Evolutionary conservation across 2,113 vertebrate genomes (phyloP), one percentile per base, ranked within the genome.

Genomic region (Coturnix japonica): DNA sequence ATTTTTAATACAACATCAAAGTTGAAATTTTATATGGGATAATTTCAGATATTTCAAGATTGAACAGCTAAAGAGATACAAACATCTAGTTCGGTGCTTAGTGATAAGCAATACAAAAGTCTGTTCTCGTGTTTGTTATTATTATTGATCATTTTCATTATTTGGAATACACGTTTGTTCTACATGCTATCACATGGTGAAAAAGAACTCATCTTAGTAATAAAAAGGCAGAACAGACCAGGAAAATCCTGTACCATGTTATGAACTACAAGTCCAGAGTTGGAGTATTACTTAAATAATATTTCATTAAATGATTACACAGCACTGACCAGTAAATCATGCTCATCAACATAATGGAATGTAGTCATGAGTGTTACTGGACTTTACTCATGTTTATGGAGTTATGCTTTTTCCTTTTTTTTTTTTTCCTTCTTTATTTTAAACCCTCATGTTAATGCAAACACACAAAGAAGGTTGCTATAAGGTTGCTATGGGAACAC

Each of bases 401-500:
- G 30, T 76, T 67, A 64, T 9, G 5, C 9, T 12, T 26, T 59
- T 54, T 78, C 17, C 33, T 6, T 35, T 26, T 33, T 25, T 14
- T 25, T 14, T 60, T 59, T 31, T 18, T 22, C 43, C 43, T 54
- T 30, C 33, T 87, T 63, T 26, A 44, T 64, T 60, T 20, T 11
- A 65, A 85, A 78, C 87, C 59, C 71, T 89, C 83, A 73, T 94
- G 90, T 93, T 92, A 85, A 93, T 91, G 77, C 69, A 83, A 92
- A 77, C 0, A 17, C 71, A 75, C 53, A 95, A 81, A 95, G 84
- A 83, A 95, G 37, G 37, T 37, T 37, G 37, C 37, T 37, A 65
- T 86, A 84, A 79, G 84, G 95, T 96, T 97, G 88, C 94, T 81
- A 95, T 96, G 95, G 96, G 43, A 97, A 95, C 95, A 21, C 78